Percentiles rank a stretch among this genome's conserved stretches.
Evolutionary conservation across 2,888 invertebrate genomes (phyloP).

Genomic region (Trissolcus japonicus): DNA sequence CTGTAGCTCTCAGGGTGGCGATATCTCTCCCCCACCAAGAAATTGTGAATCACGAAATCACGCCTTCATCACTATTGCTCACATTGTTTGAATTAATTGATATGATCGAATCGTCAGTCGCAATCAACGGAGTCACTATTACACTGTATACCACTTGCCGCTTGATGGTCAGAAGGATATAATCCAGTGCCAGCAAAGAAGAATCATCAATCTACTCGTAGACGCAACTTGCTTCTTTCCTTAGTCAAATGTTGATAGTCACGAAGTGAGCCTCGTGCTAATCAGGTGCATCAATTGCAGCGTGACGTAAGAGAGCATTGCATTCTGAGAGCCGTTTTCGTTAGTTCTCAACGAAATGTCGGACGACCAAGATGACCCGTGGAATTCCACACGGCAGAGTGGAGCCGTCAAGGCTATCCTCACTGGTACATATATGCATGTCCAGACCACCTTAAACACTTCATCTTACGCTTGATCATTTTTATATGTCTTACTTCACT

Average conservation of each 20-base stretch:
- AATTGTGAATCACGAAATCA: too few relatives aligned
- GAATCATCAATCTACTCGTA: too few relatives aligned
- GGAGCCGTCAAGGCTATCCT: constrained; percentile 92
- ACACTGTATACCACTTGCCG: too few relatives aligned
- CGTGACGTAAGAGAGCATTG: constrained; percentile 29
- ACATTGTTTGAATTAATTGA: neutral
- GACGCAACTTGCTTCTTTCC: neutral
- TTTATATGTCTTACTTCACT: neutral
- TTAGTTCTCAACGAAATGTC: constrained; percentile 62
- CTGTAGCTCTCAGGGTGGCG: too few relatives aligned
- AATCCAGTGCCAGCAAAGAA: too few relatives aligned
- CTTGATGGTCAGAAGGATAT: too few relatives aligned
- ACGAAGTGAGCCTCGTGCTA: constrained; percentile 16
- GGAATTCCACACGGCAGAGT: constrained; percentile 81
- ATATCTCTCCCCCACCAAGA: too few relatives aligned
- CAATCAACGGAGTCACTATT: too few relatives aligned
- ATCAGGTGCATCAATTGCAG: constrained; percentile 10
- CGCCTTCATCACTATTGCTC: too few relatives aligned
- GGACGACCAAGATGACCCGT: constrained; percentile 61
- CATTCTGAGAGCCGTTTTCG: constrained; percentile 5
- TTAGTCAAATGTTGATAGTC: constrained; percentile 31
- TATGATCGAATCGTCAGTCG: too few relatives aligned
- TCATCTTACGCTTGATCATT: neutral
- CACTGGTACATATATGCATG: constrained; percentile 81
- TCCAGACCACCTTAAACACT: neutral